A percentile compares a stretch with the other conserved stretches of the same genome.
These are phyloP conservation scores for Caenorhabditis auriculariae DNA, from an alignment of 2,888 invertebrate genomes.

Conservation along the genomic window DNA sequence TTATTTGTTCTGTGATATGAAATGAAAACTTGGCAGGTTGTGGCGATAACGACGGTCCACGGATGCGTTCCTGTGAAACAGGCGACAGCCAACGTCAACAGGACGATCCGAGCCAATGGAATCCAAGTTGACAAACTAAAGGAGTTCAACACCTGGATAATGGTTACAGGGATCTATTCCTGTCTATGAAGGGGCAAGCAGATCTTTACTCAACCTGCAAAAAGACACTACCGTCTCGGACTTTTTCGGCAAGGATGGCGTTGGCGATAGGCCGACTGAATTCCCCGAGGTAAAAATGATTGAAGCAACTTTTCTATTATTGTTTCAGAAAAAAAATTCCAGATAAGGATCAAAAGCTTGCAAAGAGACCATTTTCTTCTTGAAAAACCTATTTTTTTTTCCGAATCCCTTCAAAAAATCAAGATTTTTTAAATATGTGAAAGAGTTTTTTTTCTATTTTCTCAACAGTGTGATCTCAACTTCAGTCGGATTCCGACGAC, in stretches of 20 bases:
- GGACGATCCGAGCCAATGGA: conserved; percentile 52
- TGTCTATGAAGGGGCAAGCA: conserved; percentile 56
- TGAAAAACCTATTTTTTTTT: neutral
- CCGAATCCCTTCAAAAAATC: too few relatives aligned
- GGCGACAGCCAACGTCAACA: conserved; percentile 56
- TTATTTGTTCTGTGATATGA: neutral
- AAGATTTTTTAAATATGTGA: neutral
- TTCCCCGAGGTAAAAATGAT: conserved; percentile 33
- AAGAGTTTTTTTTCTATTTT: neutral
- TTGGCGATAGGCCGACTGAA: conserved; percentile 43
- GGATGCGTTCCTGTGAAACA: conserved; percentile 56
- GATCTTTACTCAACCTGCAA: conserved; percentile 18
- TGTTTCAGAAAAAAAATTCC: neutral
- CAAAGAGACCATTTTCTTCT: neutral
- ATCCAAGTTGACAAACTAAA: neutral
- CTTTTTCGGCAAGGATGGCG: conserved; percentile 52
- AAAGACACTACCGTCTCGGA: conserved; percentile 32
- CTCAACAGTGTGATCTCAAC: too few relatives aligned
- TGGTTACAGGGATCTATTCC: conserved; percentile 44
- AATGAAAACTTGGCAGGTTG: too few relatives aligned
- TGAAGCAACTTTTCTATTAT: neutral
- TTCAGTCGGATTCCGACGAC: conserved; percentile 1
- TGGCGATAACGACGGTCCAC: conserved; percentile 47
- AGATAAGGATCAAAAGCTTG: neutral
- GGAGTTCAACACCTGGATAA: too few relatives aligned